Conservation (phyloP, 2,797 vertebrate genomes). For the Helostoma temminkii region DNA sequence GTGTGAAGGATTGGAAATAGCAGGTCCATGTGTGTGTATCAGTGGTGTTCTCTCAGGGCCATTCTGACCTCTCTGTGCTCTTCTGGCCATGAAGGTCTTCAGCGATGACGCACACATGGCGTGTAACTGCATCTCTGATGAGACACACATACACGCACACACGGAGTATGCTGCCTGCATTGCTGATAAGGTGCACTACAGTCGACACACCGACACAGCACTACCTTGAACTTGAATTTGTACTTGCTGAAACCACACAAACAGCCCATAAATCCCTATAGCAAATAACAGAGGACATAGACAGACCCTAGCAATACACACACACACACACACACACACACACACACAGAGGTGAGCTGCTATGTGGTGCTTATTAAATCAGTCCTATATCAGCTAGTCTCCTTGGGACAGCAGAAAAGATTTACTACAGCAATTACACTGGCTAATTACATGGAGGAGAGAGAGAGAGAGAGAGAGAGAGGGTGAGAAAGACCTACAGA, state of each 20-base stretch:
- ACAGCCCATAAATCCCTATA: slow-evolving; percentile 80
- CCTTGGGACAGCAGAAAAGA: slow-evolving; percentile 84
- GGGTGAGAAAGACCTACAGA: slow-evolving; percentile 63
- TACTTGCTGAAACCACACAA: slow-evolving; percentile 81
- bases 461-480: slow-evolving; percentile 70
- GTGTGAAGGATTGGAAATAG: slow-evolving; percentile 14
- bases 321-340: slow-evolving; percentile 37
- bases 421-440: slow-evolving; percentile 87
- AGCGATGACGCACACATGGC: slow-evolving; percentile 78
- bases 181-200: slow-evolving; percentile 76
- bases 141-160: slow-evolving; percentile 51
- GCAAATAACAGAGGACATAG: slow-evolving; percentile 79
- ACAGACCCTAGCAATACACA: slow-evolving; percentile 25
- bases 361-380: slow-evolving; percentile 85
- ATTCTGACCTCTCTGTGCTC: slow-evolving; percentile 80
- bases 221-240: slow-evolving; percentile 80
- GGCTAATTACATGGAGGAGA: slow-evolving; percentile 82
- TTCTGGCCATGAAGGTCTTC: slow-evolving; percentile 83
- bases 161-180: slow-evolving; percentile 71
- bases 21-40: slow-evolving; percentile 21
- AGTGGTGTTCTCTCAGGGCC: slow-evolving; percentile 75
- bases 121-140: slow-evolving; percentile 74
- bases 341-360: slow-evolving; percentile 70
- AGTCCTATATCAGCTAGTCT: slow-evolving; percentile 84
- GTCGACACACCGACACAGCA: slow-evolving; percentile 71